A percentile compares a stretch with the other conserved stretches of the same genome.
phyloP scores from a whole-genome alignment of 2,113 vertebrate species.

The Clarias macrocephalus region DNA sequence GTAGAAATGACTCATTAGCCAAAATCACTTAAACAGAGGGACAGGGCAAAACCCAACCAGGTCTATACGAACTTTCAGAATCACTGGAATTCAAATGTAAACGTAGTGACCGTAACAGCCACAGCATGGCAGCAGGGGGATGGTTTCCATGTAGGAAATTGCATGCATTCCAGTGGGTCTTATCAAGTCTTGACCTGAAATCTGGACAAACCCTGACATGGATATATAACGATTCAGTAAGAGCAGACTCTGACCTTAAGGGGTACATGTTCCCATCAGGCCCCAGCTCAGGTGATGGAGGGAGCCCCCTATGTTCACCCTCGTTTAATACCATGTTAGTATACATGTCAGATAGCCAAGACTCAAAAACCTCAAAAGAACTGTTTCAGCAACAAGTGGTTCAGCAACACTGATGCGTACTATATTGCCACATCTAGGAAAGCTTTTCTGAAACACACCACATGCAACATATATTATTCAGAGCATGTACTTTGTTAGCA shows the following conservation, averaged over 20 bases:
- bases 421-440: background rate
- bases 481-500: slow-evolving; percentile 36
- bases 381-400: background rate
- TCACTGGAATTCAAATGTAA: background rate
- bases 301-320: background rate
- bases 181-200: slow-evolving; percentile 53
- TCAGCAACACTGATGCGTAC: background rate
- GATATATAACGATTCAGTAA: background rate
- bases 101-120: slow-evolving; percentile 31
- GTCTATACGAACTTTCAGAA: background rate
- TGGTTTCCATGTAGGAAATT: slow-evolving; percentile 59
- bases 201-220: slow-evolving; percentile 19
- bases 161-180: slow-evolving; percentile 65
- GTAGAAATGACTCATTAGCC: background rate
- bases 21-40: background rate
- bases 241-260: background rate
- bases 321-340: background rate
- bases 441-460: slow-evolving; percentile 18
- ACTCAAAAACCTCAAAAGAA: slow-evolving; percentile 9
- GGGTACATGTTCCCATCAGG: slow-evolving; percentile 8
- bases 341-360: background rate
- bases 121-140: slow-evolving; percentile 13
- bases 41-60: background rate
- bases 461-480: slow-evolving; percentile 32
- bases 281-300: slow-evolving; percentile 1